phyloP scores from a whole-genome alignment of 2,113 vertebrate species.

The Oriolus oriolus region DNA sequence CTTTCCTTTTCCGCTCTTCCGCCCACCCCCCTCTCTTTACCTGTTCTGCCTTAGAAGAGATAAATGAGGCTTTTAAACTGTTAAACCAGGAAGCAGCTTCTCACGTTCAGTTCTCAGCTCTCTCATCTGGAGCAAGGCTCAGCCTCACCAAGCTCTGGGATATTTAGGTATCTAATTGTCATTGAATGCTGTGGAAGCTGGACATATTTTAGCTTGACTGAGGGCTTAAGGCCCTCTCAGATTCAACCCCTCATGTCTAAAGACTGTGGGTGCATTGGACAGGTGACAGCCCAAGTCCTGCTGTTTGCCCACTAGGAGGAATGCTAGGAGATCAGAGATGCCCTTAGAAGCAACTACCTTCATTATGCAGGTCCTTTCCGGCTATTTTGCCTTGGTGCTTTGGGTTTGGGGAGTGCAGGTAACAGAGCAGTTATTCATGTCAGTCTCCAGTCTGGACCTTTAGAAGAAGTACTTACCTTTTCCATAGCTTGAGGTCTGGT shows the following conservation, averaged over 20 bases:
- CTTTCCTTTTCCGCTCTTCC: fast-evolving
- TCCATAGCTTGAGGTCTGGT: background rate
- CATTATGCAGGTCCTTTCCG: background rate
- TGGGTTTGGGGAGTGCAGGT: background rate
- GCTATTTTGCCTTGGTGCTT: background rate
- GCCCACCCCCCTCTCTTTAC: background rate
- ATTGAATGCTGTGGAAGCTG: background rate
- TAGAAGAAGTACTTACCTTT: background rate
- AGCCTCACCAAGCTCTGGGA: background rate
- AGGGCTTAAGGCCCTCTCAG: background rate
- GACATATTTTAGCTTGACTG: background rate
- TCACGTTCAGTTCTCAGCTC: background rate
- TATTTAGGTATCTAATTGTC: background rate
- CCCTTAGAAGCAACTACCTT: background rate
- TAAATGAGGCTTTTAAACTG: background rate
- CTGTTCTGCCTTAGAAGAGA: background rate
- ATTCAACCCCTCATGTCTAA: background rate
- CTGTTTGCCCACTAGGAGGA: background rate
- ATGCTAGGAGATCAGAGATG: background rate
- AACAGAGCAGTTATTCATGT: background rate
- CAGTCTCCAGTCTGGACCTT: background rate
- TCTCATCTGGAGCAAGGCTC: background rate
- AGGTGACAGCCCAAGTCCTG: background rate
- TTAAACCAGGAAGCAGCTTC: background rate
- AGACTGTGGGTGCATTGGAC: background rate